phyloP scores from a whole-genome alignment of 2,113 vertebrate species.

The Neogale vison region DNA sequence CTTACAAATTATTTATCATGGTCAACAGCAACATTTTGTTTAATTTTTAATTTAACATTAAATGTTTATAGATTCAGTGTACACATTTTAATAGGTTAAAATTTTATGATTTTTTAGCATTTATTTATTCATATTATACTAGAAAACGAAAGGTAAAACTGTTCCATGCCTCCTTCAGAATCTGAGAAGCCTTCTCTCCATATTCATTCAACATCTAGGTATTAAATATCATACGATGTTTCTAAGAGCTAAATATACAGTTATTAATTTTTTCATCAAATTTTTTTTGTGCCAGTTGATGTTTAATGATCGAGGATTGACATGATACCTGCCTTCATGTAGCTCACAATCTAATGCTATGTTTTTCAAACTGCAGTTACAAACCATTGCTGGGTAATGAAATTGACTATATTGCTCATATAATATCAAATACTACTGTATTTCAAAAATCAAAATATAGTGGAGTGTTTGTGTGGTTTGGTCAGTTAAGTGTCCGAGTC shows the following conservation, averaged over 20 bases:
- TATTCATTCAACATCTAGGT: background rate
- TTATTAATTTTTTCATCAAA: background rate
- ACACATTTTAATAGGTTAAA: background rate
- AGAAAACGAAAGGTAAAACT: background rate
- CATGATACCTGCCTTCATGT: background rate
- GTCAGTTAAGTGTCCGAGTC: background rate
- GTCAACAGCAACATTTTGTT: background rate
- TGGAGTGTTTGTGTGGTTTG: background rate
- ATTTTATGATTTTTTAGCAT: background rate
- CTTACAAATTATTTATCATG: background rate
- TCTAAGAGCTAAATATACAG: background rate
- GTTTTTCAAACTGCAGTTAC: background rate
- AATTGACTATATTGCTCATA: background rate
- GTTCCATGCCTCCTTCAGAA: background rate
- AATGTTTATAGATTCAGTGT: background rate
- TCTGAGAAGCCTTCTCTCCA: rapidly evolving
- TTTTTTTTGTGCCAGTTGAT: background rate
- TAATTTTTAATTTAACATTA: background rate
- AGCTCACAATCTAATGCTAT: background rate
- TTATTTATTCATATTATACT: background rate
- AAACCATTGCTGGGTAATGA: background rate
- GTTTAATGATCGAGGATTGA: background rate
- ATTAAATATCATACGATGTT: background rate
- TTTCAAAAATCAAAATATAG: background rate
- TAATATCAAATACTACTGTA: background rate